Evolutionary conservation across 1,140 invertebrate genomes (phyloP), one percentile per base, ranked within the genome.

Genomic region (Phymorhynchus buccinoides): DNA sequence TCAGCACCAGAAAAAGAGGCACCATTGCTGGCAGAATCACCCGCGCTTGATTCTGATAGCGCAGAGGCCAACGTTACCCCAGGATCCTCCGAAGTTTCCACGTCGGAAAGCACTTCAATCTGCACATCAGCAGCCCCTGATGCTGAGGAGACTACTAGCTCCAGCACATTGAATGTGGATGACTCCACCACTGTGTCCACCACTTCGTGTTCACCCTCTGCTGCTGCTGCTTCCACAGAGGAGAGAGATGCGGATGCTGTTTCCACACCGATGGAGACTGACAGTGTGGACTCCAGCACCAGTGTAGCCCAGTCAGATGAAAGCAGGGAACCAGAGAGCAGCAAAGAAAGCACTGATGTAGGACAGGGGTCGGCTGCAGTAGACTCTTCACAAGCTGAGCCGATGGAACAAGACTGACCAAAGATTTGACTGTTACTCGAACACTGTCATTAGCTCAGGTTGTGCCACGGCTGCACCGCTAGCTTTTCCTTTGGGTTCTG

Each of bases 371-470:
- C 3, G 14, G 4, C 73, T 39, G 39, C 73, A 16, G 37, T 16
- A 16, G 32, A 35, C 35, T 41, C 73, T 9, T 39, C 73, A 75
- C 35, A 39, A 41, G 9, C 73, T 41, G 77, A 79, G 52, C 41
- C 77, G 2, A 79, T 79, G 77, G 77, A 79, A 35, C 77, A 79
- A 16, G 77, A 79, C 42, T 79, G 77, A 79, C 41, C 77, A 27
- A 48, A 22, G 30, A 32, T 32, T 35, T 37, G 68, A 18, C 6
- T n/a, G n/a, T 0, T 62, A 27, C n/a, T 62, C 56, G 6, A 27
- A 62, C 4, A 27, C 12, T 62, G 22, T 62, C 56, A 62, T 18
- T 27, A 62, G 56, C 56, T 62, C 56, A 62, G 56, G 56, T 62
- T 62, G 56, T 62, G 56, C 56, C 56, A 14, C 56, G n/a, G 56